Evolutionary conservation across 2,113 vertebrate genomes (phyloP), one percentile per base, ranked within the genome.

Genomic region (Toxotes chatareus): DNA sequence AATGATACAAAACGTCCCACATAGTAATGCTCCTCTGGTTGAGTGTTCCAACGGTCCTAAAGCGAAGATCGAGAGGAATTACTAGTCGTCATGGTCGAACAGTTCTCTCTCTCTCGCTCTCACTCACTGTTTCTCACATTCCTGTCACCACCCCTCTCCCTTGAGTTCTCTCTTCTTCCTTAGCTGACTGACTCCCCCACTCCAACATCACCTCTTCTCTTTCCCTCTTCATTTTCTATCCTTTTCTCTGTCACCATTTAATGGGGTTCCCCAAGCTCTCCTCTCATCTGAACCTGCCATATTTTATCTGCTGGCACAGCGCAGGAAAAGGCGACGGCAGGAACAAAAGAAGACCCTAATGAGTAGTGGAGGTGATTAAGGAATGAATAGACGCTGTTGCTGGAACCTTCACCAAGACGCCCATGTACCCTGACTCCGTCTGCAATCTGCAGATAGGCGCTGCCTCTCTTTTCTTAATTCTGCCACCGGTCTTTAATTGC

Each of bases 281-380:
- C 86, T 81, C 80, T 84, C 70, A 65, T 79, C 74, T 51, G 23
- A 79, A 86, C 67, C 73, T 23, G 76, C 69, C 67, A 68, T 83
- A 90, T 83, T 90, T 92, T 92, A 93, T 91, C 90, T 81, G 73
- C 81, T 53, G 76, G 76, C 84, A 64, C 73, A 64, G 79, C 4
- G 60, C 83, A 80, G 86, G 77, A 66, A 68, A 65, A 79, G 64
- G 80, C 61, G 72, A 65, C 19, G 47, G 67, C 66, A 84, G 84
- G 88, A 93, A 93, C 90, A 93, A 94, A 92, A 90, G 89, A 71
- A 80, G 65, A 59, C 87, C 71, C 77, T 93, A 92, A 93, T 91
- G 93, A 93, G 89, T 80, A 87, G 88, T 83, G 90, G 84, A 93
- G 92, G 93, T 93, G 91, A 93, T 94, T 93, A 93, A 83, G 86